Evolutionary conservation across 2,797 vertebrate species (phyloP), one percentile per base, ranked within the genome.

Genomic region (Microcaecilia unicolor): DNA sequence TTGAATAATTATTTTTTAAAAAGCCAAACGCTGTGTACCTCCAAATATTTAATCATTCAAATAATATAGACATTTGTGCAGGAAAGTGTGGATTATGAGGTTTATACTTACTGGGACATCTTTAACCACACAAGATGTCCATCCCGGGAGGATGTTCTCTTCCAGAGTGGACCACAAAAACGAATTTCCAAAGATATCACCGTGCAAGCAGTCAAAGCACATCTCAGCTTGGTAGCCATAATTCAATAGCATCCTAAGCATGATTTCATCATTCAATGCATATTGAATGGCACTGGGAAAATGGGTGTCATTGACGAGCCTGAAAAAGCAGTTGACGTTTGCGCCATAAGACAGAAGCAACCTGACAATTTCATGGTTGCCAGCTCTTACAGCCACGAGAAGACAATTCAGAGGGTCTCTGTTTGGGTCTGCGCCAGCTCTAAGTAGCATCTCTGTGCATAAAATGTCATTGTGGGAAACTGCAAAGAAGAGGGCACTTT

Each of bases 211-310:
- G 15, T 63, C 66, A 58, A 96, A 95, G 60, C 88, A 93, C 15
- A 62, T 70, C 15, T 82, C 73, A 28, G 70, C 87, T 3, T 75
- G 52, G 18, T 88, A 96, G 15, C 90, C 92, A 0, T 76, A 60
- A 53, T 86, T 89, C 25, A 93, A 76, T 57, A 97, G 51, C 48
- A 95, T 65, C 23, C 88, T 73, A 71, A 93, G 80, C 91, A 95
- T 93, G 10, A 71, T 70, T 50, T 91, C 88, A 3, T 93, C 88
- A 14, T 76, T 87, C 15, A 96, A 62, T 31, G 88, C 87, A 26
- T 93, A 97, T 51, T 90, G 90, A 51, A 92, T 71, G 27, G 86
- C 89, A 0, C 87, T 90, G 52, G 89, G 89, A 34, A 97, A 97
- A 43, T 73, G 72, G 0, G 80, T 92, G 45, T 94, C 83, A 23